Conservation (phyloP, 1,140 invertebrate species). For the Copidosoma floridanum region DNA sequence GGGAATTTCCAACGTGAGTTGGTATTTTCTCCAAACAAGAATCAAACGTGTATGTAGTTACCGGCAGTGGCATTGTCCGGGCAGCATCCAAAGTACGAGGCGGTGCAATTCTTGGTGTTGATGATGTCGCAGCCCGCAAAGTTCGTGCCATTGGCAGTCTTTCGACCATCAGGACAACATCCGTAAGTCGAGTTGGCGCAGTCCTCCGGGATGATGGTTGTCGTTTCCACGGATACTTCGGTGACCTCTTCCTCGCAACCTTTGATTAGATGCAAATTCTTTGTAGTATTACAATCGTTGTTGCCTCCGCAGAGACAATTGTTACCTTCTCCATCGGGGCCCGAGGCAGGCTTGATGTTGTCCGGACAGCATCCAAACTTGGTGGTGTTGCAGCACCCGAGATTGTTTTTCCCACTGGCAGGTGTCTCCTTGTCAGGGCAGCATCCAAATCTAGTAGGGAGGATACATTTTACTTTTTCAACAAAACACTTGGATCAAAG, state of each 20-base stretch:
- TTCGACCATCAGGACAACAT: conserved; percentile 65
- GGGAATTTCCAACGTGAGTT: not conserved
- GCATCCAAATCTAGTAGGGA: conserved; percentile 65
- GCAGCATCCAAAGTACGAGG: conserved; percentile 73
- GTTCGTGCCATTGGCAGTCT: conserved; percentile 50
- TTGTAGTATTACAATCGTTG: not conserved
- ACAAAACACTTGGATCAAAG: too few species aligned
- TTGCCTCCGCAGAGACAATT: conserved; percentile 2
- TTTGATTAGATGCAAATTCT: conserved; percentile 10
- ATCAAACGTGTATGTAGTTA: conserved; percentile 17
- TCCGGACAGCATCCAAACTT: conserved; percentile 79
- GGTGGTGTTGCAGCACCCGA: conserved; percentile 63
- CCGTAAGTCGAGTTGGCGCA: conserved; percentile 57
- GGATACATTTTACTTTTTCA: too few species aligned
- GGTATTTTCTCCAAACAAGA: not conserved
- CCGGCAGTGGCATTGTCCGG: conserved; percentile 68
- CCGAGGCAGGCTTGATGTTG: conserved; percentile 67
- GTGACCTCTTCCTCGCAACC: conserved; percentile 42
- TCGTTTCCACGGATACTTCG: conserved; percentile 31
- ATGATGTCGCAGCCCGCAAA: conserved; percentile 58
- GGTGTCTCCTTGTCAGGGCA: conserved; percentile 66
- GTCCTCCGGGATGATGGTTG: conserved; percentile 51
- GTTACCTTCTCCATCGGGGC: conserved; percentile 63
- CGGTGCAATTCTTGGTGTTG: conserved; percentile 58
- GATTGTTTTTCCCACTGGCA: conserved; percentile 60